Conservation (phyloP, 2,797 vertebrate species). For the Typhlichthys subterraneus region DNA sequence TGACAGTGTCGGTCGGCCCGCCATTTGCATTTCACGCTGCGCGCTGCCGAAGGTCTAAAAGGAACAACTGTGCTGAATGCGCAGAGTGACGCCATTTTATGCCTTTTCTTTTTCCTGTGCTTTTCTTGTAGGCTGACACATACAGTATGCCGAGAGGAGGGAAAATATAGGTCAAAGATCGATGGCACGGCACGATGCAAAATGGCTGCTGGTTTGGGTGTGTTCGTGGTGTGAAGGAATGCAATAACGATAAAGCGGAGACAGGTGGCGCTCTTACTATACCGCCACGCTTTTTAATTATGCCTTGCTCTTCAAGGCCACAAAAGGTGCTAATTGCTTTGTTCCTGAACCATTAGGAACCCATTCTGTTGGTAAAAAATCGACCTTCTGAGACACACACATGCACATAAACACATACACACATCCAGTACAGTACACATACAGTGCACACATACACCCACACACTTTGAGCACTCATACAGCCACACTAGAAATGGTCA, state of each 20-base stretch:
- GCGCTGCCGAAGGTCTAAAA: conserved; percentile 30
- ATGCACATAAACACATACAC: no score
- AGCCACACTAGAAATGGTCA: conserved; percentile 5
- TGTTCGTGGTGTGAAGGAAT: conserved; percentile 25
- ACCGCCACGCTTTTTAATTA: neutral
- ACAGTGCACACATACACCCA: neutral
- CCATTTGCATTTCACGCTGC: conserved; percentile 74
- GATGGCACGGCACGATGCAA: conserved; percentile 48
- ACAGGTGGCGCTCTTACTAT: conserved; percentile 59
- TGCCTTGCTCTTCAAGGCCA: neutral
- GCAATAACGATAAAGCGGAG: conserved; percentile 29
- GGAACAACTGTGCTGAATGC: conserved; percentile 51
- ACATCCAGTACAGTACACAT: no score
- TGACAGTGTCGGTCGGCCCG: conserved; percentile 72
- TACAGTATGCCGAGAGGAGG: conserved; percentile 25
- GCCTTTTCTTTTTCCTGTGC: conserved; percentile 10
- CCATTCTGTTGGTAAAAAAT: neutral
- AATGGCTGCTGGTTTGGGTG: conserved; percentile 58
- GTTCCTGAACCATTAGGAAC: conserved; percentile 8
- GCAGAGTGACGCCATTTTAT: conserved; percentile 50
- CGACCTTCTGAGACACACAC: neutral
- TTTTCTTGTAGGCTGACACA: conserved; percentile 18
- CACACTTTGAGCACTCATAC: conserved; percentile 3
- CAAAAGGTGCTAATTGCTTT: neutral
- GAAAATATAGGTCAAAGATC: conserved; percentile 69